Base-by-base conservation (phyloP, 2,888 invertebrate species). In the Latrodectus hesperus region DNA sequence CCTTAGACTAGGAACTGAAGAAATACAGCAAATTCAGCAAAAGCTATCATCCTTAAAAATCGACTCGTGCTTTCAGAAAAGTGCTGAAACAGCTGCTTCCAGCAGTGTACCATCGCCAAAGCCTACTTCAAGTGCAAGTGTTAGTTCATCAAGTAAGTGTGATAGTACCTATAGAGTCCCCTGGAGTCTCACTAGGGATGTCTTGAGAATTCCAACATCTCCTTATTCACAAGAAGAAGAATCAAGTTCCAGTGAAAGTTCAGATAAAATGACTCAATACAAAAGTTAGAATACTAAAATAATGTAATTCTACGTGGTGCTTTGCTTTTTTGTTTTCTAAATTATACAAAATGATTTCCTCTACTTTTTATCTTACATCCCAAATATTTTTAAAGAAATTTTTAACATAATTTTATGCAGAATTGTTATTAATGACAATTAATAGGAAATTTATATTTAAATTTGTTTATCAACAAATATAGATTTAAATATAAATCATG, bases 21-120 rank as follows among this genome's bases (percentile, higher is more conserved):
- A 92, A 90, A 90, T 92, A 6, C 89, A 90, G 26, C 90, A 91
- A 73, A 91, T 92, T 70, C 91, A 91, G 79, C 90, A 90, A 60
- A 90, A 90, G 84, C 81, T 92, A 8, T 90, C 90, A 16, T 89
- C 90, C 16, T 88, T 92, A 11, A 89, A 90, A 70, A 87, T 91
- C 26, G 91, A 91, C 84, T 77, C 89, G 2, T 78, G 80, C 51
- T 80, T 80, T 70, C 86, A 84, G 67, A 73, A 64, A 53, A 55
- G 75, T 9, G 86, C 86, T 9, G 22, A 53, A n/a, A 14, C 60
- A 12, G 26, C 71, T 3, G 74, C 51, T 16, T 73, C 49, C 22
- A n/a, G 16, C 0, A 26, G 22, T 22, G 60, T 26, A 16, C 60
- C 65, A 3, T 16, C 64, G 3, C 38, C 64, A 16, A 73, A 68